Conservation (phyloP, 2,113 vertebrate species). For the Corapipo altera region DNA sequence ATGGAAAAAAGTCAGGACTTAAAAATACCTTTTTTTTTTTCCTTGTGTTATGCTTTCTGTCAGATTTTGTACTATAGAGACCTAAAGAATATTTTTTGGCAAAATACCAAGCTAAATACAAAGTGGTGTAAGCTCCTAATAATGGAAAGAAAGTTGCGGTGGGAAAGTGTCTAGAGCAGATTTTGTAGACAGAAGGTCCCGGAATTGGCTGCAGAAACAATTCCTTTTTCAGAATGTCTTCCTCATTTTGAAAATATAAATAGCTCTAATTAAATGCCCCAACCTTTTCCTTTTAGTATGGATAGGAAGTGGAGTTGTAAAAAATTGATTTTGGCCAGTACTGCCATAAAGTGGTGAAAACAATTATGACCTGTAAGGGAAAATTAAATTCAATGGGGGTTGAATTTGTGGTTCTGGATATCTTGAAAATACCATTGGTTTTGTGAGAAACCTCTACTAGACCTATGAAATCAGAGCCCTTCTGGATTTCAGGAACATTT, state of each 20-base stretch:
- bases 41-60: conserved; percentile 69
- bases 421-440: conserved; percentile 24
- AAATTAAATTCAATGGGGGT: neutral
- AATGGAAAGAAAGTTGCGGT: conserved; percentile 70
- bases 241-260: conserved; percentile 61
- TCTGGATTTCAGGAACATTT: neutral
- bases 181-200: conserved; percentile 66
- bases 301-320: conserved; percentile 51
- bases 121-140: conserved; percentile 66
- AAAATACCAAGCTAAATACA: conserved; percentile 70
- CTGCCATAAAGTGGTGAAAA: conserved; percentile 31
- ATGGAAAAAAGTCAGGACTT: conserved; percentile 51
- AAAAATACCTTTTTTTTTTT: conserved; percentile 60
- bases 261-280: conserved; percentile 61
- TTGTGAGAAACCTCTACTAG: conserved; percentile 19
- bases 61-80: conserved; percentile 67
- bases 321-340: conserved; percentile 29
- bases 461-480: neutral
- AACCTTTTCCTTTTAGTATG: conserved; percentile 27
- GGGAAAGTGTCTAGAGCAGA: conserved; percentile 68
- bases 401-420: conserved; percentile 19
- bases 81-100: conserved; percentile 61
- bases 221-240: conserved; percentile 69
- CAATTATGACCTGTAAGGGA: conserved; percentile 25
- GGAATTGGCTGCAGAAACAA: conserved; percentile 64